Base-by-base conservation (phyloP, 1,140 invertebrate genomes). In the Drosophila kurseongensis region DNA sequence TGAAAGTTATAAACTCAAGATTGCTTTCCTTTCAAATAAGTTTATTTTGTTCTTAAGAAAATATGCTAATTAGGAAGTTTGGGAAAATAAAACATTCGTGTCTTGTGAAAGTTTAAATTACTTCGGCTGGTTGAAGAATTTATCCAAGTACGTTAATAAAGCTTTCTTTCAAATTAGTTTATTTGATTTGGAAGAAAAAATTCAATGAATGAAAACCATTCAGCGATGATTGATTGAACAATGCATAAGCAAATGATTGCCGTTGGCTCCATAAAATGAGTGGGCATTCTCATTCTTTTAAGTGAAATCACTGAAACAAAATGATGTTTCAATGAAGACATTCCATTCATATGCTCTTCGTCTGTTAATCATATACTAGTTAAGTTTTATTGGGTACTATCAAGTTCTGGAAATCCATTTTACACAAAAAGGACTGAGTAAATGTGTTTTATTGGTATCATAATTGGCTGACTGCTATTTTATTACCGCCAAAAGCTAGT, bases 1-100 rank as follows among this genome's bases (percentile, higher is more conserved):
- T 32, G 60, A 62, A 62, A 62, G 59, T 41, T 48, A 29, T 47
- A 47, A 44, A 18, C 16, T 14, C 42, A 44, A 32, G 29, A 7
- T 32, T 23, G 12, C 44, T 47, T 47, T 47, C 44, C 7, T 47
- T 23, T 12, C 16, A 13, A 13, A 45, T 13, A 47, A 12, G 5
- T 13, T 23, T 23, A 23, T 47, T 23, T 12, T 13, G 18, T 47
- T 47, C 44, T 47, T 1, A 47, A 13, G 18, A 23, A 47, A 47
- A 47, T 47, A 47, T 47, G 44, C 18, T 47, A 47, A 47, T 47
- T 42, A 16, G 9, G 13, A 16, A 42, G 16, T 14, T 3, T 16
- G 14, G 41, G 14, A 42, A 32, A 32, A 32, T 32, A 8, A 7
- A 32, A 8, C 29, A 32, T 38, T 38, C 36, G 12, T 12, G 9